Percentiles rank a stretch among this genome's conserved stretches.
Conservation (phyloP, 1,140 invertebrate genomes). For the Latrodectus geometricus region DNA sequence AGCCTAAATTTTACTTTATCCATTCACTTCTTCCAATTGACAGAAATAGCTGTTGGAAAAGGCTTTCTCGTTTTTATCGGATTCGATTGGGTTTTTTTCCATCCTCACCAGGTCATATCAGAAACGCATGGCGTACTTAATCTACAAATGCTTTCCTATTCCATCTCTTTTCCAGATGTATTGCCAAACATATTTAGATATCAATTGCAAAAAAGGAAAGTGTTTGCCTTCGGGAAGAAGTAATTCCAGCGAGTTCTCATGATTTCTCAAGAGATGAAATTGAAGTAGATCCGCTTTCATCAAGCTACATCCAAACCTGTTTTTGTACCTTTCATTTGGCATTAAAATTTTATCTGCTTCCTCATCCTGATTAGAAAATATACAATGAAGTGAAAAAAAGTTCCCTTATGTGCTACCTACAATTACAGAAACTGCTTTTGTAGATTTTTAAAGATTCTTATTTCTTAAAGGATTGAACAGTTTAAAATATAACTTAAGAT, state of each 20-base stretch:
- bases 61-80: conserved; percentile 28
- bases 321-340: neutral
- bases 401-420: no score
- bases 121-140: conserved; percentile 23
- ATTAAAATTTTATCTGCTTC: neutral
- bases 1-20: conserved; percentile 10
- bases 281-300: neutral
- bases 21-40: neutral
- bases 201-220: conserved; percentile 17
- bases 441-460: no score
- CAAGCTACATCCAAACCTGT: neutral
- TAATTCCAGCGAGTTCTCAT: neutral
- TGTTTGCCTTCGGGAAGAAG: neutral
- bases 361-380: no score
- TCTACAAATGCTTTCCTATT: conserved; percentile 14
- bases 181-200: conserved; percentile 26
- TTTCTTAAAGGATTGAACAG: no score
- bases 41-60: conserved; percentile 14
- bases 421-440: no score
- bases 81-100: neutral
- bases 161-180: neutral
- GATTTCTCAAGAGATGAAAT: conserved; percentile 4
- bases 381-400: no score
- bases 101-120: neutral
- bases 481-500: no score